Base-by-base conservation (phyloP, 2,113 vertebrate genomes). In the Syngnathus floridae region DNA sequence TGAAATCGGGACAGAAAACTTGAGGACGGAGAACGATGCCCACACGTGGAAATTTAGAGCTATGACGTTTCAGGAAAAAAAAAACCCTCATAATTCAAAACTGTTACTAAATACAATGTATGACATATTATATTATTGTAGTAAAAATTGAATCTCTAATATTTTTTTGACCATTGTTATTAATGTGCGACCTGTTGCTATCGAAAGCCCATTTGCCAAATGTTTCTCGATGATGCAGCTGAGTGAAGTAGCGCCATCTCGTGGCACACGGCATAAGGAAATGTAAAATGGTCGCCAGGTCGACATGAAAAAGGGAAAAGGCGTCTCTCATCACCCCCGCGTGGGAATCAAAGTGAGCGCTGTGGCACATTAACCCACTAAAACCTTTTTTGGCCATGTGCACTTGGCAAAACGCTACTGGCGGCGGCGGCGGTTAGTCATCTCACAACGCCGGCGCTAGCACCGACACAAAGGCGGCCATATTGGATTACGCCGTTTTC, bases 401-500 rank as follows among this genome's bases (percentile, higher is more conserved):
- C n/a, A n/a, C 36, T 51, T 16, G 73, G 70, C 78, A n/a, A 35
- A 56, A 35, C 54, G 73, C 68, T 76, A 73, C 69, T 37, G 2
- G 49, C 70, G 10, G 69, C 67, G 77, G 74, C 70, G 10, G 69
- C 67, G 76, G 74, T 83, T 83, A 83, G 84, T 82, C 85, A 78
- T 83, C 79, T 70, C 69, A 22, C 67, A 56, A 70, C 76, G 66
- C 76, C 51, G 14, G 52, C 5, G 67, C 51, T 69, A 55, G 71
- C 71, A 58, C n/a, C n/a, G 36, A 67, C 69, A 89, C 85, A 88
- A 87, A 80, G 80, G 81, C 71, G 64, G 80, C 77, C 85, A 83
- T 86, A 89, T 87, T 86, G 85, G 72, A 84, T 87, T 89, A 84
- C 87, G 69, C 74, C 81, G 80, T 87, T 87, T 87, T 82, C 80